Evolutionary conservation across 2,797 vertebrate genomes (phyloP).

Genomic region (Oreonectes daqikongensis): DNA sequence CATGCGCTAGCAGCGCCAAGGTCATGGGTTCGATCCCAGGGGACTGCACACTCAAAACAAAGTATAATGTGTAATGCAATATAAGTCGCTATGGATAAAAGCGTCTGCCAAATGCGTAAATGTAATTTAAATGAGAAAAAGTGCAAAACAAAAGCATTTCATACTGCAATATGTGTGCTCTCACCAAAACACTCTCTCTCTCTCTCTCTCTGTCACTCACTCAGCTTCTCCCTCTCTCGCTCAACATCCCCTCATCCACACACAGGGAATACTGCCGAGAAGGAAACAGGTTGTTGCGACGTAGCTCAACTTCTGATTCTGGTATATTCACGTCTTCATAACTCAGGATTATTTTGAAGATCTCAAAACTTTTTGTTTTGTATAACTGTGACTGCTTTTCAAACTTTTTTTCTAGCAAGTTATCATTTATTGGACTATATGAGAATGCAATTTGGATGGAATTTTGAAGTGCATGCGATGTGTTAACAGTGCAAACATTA

Average conservation of each 20-base stretch:
- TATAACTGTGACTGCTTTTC: background rate
- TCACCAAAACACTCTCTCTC: slow-evolving; percentile 14
- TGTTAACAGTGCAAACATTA: slow-evolving; percentile 6
- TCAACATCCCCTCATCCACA: slow-evolving; percentile 37
- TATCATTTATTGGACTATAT: background rate
- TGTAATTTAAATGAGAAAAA: background rate
- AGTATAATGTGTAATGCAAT: no score
- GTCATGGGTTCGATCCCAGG: no score
- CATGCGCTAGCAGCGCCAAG: no score
- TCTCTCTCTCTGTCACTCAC: slow-evolving; percentile 19
- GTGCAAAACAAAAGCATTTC: background rate
- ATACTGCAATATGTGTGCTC: background rate
- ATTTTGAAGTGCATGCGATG: no score
- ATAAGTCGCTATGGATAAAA: no score
- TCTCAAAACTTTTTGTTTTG: background rate
- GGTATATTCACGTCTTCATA: background rate
- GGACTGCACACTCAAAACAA: no score
- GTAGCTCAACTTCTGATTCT: slow-evolving; percentile 17
- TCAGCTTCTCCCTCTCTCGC: slow-evolving; percentile 39
- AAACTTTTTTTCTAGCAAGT: background rate
- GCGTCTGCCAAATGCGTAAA: no score
- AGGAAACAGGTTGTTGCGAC: slow-evolving; percentile 40
- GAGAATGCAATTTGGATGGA: no score
- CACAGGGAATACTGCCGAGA: slow-evolving; percentile 42
- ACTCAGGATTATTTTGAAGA: background rate